phyloP scores from a whole-genome alignment of 92 coral and sea anemone species.

The Meandrina meandrites region DNA sequence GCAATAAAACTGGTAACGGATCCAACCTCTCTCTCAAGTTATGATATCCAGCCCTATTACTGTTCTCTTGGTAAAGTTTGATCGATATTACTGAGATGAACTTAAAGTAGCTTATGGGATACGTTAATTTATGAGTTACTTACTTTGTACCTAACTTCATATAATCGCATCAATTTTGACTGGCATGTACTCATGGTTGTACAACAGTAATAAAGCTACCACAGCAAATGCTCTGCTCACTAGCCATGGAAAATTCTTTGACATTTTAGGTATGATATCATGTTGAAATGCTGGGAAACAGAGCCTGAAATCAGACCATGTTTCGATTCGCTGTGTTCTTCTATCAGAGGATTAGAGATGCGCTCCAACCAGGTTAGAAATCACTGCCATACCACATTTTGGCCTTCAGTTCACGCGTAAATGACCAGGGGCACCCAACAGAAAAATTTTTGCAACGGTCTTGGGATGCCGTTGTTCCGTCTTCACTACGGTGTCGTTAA shows the following conservation, averaged over 20 bases:
- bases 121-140: neutral
- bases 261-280: slow-evolving; percentile 17
- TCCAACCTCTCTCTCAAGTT: neutral
- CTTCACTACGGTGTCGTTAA: no score
- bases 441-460: neutral
- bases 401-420: no score
- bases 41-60: neutral
- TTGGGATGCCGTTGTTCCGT: no score
- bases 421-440: no score
- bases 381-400: neutral
- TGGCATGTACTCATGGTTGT: neutral
- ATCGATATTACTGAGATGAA: neutral
- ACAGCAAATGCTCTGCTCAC: neutral
- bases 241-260: neutral
- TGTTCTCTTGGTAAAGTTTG: neutral
- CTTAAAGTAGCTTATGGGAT: no score
- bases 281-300: slow-evolving; percentile 33
- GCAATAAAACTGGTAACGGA: neutral
- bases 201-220: neutral
- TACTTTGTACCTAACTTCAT: neutral
- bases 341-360: slow-evolving; percentile 16
- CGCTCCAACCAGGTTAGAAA: slow-evolving; percentile 28
- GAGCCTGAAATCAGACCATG: slow-evolving; percentile 32
- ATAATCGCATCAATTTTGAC: neutral
- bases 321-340: slow-evolving; percentile 5